Conservation (phyloP, 1,140 invertebrate species). For the Penaeus vannamei region DNA sequence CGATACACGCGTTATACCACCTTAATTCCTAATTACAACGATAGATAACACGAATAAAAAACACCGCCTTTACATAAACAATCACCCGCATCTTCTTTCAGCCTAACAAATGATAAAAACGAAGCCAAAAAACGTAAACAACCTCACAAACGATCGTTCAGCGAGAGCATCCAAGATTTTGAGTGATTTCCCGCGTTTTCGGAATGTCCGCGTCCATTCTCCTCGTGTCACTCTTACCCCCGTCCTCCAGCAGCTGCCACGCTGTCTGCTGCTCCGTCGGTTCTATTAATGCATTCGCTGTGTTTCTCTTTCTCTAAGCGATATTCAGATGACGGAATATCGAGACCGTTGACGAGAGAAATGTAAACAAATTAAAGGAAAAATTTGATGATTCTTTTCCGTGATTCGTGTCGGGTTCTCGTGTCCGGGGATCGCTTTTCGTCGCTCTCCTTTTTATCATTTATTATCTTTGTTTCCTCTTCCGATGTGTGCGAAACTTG, state of each 20-base stretch:
- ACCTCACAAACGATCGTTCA: not conserved
- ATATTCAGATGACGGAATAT: not conserved
- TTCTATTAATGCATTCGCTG: not conserved
- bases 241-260: not conserved
- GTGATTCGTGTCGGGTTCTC: no score
- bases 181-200: not conserved
- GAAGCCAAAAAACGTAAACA: not conserved
- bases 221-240: not conserved
- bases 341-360: no score
- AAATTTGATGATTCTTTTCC: no score
- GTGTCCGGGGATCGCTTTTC: no score
- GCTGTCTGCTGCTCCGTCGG: not conserved
- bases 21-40: no score
- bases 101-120: not conserved
- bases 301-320: no score
- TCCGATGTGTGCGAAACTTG: no score
- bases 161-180: conserved; percentile 12
- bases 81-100: no score
- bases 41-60: not conserved
- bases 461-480: no score
- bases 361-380: no score
- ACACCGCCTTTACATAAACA: not conserved
- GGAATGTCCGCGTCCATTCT: conserved; percentile 16
- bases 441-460: no score
- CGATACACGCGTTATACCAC: no score